phyloP scores from a whole-genome alignment of 2,888 invertebrate species.

The Cantharis flavilabris region DNA sequence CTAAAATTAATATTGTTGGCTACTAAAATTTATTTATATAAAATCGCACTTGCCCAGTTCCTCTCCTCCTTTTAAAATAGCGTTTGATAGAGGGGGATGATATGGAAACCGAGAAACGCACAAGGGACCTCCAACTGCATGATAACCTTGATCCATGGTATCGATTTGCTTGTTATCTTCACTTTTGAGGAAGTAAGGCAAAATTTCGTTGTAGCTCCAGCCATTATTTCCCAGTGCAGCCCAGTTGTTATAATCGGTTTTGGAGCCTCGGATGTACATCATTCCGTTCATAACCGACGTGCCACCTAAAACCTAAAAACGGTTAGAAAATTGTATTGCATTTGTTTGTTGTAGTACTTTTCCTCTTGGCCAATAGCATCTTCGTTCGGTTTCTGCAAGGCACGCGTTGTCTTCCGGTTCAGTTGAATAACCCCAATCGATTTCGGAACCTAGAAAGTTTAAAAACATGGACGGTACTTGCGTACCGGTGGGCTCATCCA shows the following conservation, averaged over 20 bases:
- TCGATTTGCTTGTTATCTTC: conserved; percentile 77
- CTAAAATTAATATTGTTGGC: conserved; percentile 51
- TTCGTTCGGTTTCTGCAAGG: conserved; percentile 68
- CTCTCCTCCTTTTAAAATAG: conserved; percentile 76
- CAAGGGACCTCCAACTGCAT: conserved; percentile 76
- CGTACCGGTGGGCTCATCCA: conserved; percentile 85
- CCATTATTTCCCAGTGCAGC: conserved; percentile 82
- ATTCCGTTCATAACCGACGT: conserved; percentile 94
- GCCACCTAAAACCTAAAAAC: conserved; percentile 77
- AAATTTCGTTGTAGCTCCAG: conserved; percentile 87
- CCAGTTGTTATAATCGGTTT: conserved; percentile 88
- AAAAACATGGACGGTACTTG: conserved; percentile 90
- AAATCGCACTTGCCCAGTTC: conserved; percentile 65
- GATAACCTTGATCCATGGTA: conserved; percentile 76
- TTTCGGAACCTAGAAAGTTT: conserved; percentile 82
- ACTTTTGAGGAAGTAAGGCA: conserved; percentile 88
- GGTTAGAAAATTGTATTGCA: background rate
- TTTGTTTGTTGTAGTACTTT: conserved; percentile 66
- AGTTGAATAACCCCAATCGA: conserved; percentile 87
- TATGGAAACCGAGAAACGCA: conserved; percentile 84
- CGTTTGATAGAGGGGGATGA: conserved; percentile 81
- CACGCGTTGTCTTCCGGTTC: conserved; percentile 81
- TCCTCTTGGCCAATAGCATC: conserved; percentile 85
- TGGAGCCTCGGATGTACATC: conserved; percentile 92
- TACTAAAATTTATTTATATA: background rate